Conservation (phyloP, 53 echinoderm and acorn worm species). For the Echinarachnius parma region DNA sequence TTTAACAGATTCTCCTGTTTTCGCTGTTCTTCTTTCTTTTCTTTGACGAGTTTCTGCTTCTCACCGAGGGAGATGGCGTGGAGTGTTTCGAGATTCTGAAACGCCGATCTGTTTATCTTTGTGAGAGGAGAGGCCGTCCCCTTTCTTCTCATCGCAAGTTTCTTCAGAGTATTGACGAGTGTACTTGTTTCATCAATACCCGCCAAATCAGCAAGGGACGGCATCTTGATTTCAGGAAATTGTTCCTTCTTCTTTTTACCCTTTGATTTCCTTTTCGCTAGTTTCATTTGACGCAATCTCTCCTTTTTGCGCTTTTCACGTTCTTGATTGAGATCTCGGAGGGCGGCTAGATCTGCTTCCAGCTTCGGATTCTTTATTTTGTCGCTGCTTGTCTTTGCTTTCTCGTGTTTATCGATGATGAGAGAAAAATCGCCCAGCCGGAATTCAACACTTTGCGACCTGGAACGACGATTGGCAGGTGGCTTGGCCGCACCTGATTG, state of each 20-base stretch:
- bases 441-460: conserved; percentile 76
- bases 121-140: conserved; percentile 3
- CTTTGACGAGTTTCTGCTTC: not conserved
- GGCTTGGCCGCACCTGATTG: conserved; percentile 30
- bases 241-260: conserved; percentile 10
- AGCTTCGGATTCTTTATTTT: conserved; percentile 29
- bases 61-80: conserved; percentile 1
- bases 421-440: conserved; percentile 90
- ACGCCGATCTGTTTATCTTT: conserved; percentile 13
- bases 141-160: conserved; percentile 24
- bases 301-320: conserved; percentile 43
- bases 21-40: not conserved
- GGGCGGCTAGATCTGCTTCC: conserved; percentile 65
- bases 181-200: not conserved
- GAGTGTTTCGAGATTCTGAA: conserved; percentile 19
- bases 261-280: conserved; percentile 7
- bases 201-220: not conserved
- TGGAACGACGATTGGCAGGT: conserved; percentile 47
- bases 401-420: conserved; percentile 53
- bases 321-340: conserved; percentile 50
- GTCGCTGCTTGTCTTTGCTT: not conserved
- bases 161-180: not conserved
- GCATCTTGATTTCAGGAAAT: conserved; percentile 11
- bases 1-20: not conserved
- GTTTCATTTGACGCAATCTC: not conserved